A percentile compares a stretch with the other conserved stretches of the same genome.
phyloP scores from a whole-genome alignment of 1,140 invertebrate genomes.

The Himalopsyche phryganea region DNA sequence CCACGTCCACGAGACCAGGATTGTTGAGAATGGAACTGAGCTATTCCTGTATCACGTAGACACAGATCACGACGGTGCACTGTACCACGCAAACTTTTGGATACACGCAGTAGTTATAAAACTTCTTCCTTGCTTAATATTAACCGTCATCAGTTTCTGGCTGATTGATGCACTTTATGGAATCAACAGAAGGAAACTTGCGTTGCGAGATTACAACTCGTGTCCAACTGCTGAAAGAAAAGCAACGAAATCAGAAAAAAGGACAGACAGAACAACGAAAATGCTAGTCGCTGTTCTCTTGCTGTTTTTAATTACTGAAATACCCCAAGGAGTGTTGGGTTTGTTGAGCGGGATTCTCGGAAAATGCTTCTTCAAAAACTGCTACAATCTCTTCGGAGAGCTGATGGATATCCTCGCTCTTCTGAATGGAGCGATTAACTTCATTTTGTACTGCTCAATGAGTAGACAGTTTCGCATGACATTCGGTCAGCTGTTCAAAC shows the following conservation, averaged over 20 bases:
- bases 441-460: slow-evolving; percentile 93
- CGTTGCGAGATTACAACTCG: slow-evolving; percentile 60
- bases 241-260: slow-evolving; percentile 61
- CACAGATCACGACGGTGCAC: slow-evolving; percentile 55
- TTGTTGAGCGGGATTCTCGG: slow-evolving; percentile 70
- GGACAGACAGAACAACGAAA: slow-evolving; percentile 81
- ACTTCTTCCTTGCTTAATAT: slow-evolving; percentile 76
- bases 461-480: slow-evolving; percentile 87
- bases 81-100: slow-evolving; percentile 78
- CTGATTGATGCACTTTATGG: slow-evolving; percentile 71
- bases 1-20: slow-evolving; percentile 46
- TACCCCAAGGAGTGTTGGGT: slow-evolving; percentile 77
- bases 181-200: slow-evolving; percentile 65
- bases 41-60: slow-evolving; percentile 64
- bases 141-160: slow-evolving; percentile 78
- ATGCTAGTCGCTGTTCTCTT: slow-evolving; percentile 86
- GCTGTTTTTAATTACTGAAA: slow-evolving; percentile 82
- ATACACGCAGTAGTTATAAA: slow-evolving; percentile 82
- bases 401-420: slow-evolving; percentile 89
- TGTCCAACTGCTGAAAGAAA: slow-evolving; percentile 50
- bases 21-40: slow-evolving; percentile 44
- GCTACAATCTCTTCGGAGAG: slow-evolving; percentile 79
- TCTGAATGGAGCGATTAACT: slow-evolving; percentile 89
- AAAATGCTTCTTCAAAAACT: slow-evolving; percentile 68
- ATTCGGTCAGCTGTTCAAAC: slow-evolving; percentile 70